Conservation (phyloP, 1,140 invertebrate species). For the Drosophila willistoni region DNA sequence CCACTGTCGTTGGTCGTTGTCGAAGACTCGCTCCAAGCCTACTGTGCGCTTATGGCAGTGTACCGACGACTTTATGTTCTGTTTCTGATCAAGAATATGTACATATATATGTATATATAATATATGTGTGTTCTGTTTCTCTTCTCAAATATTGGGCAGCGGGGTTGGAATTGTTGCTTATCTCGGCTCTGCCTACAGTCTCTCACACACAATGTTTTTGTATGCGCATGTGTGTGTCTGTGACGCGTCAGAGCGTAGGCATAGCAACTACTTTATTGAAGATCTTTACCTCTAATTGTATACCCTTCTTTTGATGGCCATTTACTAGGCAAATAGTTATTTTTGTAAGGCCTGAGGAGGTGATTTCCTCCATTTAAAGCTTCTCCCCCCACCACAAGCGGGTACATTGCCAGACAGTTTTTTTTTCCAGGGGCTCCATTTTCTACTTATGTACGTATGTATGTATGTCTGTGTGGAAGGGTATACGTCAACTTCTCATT, state of each 20-base stretch:
- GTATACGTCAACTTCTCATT: no score
- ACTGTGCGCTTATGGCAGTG: conserved; percentile 39
- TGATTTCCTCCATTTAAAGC: no score
- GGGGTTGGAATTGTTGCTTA: conserved; percentile 37
- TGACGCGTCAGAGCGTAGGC: conserved; percentile 12
- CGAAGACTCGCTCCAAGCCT: conserved; percentile 57
- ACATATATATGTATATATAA: no score
- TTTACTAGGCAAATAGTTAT: no score
- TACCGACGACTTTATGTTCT: conserved; percentile 56
- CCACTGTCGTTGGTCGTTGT: conserved; percentile 9
- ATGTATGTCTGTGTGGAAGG: no score
- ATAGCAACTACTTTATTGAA: conserved; percentile 7
- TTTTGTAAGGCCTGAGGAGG: no score
- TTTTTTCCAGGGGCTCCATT: no score
- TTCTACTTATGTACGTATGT: no score
- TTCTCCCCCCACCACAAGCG: no score
- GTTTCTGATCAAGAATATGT: neutral
- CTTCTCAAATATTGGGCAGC: conserved; percentile 3
- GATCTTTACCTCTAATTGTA: neutral
- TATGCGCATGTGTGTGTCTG: neutral
- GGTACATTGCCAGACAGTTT: no score
- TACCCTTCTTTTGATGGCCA: neutral
- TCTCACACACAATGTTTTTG: neutral
- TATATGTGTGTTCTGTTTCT: conserved; percentile 40
- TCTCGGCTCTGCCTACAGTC: conserved; percentile 36